Conservation (phyloP, 2,113 vertebrate genomes). For the Otolemur garnettii region DNA sequence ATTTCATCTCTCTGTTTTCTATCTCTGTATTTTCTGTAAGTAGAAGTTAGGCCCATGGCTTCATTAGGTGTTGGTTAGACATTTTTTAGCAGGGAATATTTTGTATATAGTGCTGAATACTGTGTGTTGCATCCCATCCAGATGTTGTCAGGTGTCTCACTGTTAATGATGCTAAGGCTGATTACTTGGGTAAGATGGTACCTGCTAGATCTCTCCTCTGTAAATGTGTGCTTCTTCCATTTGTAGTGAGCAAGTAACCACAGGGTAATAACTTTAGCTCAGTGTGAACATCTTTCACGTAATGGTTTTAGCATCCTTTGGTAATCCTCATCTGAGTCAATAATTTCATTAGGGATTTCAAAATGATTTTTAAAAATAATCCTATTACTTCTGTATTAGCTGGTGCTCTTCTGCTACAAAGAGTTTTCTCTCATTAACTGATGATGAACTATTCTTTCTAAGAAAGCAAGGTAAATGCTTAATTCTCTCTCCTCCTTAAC, state of each 20-base stretch:
- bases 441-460: neutral
- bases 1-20: neutral
- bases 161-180: conserved; percentile 5
- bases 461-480: conserved; percentile 7
- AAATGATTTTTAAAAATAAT: conserved; percentile 31
- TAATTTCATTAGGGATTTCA: conserved; percentile 49
- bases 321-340: conserved; percentile 37
- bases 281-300: conserved; percentile 15
- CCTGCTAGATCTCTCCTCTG: neutral
- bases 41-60: conserved; percentile 9
- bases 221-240: conserved; percentile 17
- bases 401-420: neutral
- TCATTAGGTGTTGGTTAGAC: conserved; percentile 26
- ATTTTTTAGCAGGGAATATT: conserved; percentile 21
- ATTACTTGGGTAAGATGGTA: conserved; percentile 29
- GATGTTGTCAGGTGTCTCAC: neutral
- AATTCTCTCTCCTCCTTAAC: neutral
- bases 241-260: neutral
- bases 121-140: neutral
- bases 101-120: neutral
- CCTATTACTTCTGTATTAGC: conserved; percentile 24
- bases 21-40: neutral
- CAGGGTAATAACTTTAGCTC: neutral
- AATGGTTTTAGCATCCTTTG: conserved; percentile 52
- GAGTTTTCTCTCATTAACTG: neutral